phyloP scores from a whole-genome alignment of 2,888 invertebrate genomes.

The Ametastegia equiseti region DNA sequence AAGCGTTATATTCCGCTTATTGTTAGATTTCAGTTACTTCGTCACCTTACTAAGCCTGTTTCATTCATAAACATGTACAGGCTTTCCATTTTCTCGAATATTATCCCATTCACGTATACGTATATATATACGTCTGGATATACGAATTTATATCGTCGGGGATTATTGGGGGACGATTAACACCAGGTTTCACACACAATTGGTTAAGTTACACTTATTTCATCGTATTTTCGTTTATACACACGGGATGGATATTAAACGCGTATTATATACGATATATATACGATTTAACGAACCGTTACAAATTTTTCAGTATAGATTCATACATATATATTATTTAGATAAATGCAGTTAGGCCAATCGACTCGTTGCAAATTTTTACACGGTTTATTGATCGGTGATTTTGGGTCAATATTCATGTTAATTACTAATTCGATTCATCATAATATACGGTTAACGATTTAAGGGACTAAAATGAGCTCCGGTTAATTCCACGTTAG shows the following conservation, averaged over 20 bases:
- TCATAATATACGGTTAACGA: conserved; percentile 13
- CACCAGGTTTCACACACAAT: too few relatives aligned
- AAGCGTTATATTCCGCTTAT: not conserved
- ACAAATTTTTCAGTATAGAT: too few relatives aligned
- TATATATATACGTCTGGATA: too few relatives aligned
- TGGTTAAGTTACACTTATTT: too few relatives aligned
- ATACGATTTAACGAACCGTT: too few relatives aligned
- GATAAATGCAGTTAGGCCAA: too few relatives aligned
- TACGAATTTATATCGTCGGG: not conserved
- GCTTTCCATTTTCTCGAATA: not conserved
- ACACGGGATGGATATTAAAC: too few relatives aligned
- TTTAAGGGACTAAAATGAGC: not conserved
- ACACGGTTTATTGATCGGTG: conserved; percentile 1
- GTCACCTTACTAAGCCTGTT: not conserved
- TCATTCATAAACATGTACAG: not conserved
- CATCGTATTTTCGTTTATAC: too few relatives aligned
- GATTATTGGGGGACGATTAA: not conserved
- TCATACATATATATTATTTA: too few relatives aligned
- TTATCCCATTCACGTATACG: too few relatives aligned
- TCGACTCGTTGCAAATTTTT: too few relatives aligned
- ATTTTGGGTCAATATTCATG: not conserved
- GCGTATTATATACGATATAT: too few relatives aligned
- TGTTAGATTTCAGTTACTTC: not conserved
- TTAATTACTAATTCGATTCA: conserved; percentile 23
- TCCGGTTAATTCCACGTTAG: conserved; percentile 28